Evolutionary conservation across 1,140 invertebrate genomes (phyloP).

Genomic region (Diprion similis): DNA sequence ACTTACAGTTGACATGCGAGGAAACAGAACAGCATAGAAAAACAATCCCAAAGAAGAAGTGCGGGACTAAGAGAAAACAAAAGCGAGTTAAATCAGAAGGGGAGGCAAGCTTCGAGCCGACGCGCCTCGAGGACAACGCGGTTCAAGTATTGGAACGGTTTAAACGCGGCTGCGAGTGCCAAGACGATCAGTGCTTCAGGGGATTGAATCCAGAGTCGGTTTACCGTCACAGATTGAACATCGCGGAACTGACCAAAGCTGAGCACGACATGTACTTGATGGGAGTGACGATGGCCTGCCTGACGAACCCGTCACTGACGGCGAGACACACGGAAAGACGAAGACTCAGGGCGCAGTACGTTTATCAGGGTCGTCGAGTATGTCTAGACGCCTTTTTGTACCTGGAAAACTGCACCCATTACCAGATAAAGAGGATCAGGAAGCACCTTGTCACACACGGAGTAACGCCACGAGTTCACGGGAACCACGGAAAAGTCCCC

Average conservation of each 20-base stretch:
- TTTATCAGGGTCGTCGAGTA: conserved; percentile 77
- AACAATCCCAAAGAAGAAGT: conserved; percentile 46
- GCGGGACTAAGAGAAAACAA: conserved; percentile 53
- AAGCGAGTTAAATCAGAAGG: conserved; percentile 61
- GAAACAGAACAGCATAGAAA: conserved; percentile 39
- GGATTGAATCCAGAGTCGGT: conserved; percentile 76
- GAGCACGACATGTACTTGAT: conserved; percentile 77
- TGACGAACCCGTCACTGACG: conserved; percentile 77
- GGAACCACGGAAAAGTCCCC: conserved; percentile 81
- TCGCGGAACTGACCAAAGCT: conserved; percentile 78
- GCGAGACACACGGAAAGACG: conserved; percentile 75
- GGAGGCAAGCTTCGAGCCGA: conserved; percentile 60
- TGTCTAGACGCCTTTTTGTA: conserved; percentile 82
- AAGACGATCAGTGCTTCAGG: conserved; percentile 76
- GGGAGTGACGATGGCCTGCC: conserved; percentile 81
- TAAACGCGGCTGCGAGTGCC: conserved; percentile 76
- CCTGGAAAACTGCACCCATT: conserved; percentile 81
- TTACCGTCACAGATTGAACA: conserved; percentile 77
- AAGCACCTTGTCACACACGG: conserved; percentile 81
- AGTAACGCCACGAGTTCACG: conserved; percentile 77
- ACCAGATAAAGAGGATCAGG: conserved; percentile 78
- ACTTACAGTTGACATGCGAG: conserved; percentile 26
- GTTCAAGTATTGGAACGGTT: conserved; percentile 73
- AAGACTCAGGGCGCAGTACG: conserved; percentile 75
- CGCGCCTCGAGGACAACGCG: conserved; percentile 66